Conservation (phyloP, 2,888 invertebrate genomes). For the Frankliniella fusca region DNA sequence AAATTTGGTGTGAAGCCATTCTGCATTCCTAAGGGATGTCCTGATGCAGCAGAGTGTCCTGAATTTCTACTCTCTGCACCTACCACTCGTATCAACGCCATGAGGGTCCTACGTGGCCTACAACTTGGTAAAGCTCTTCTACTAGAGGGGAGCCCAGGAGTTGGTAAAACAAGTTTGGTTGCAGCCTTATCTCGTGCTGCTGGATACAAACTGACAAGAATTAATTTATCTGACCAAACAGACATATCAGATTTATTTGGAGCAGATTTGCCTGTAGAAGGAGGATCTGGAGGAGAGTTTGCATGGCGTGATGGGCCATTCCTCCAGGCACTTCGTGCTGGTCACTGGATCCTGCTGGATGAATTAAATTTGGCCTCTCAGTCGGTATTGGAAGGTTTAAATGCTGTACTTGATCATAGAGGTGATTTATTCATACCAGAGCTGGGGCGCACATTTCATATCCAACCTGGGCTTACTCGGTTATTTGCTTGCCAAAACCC, state of each 20-base stretch:
- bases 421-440: conserved; percentile 95
- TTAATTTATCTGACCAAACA: conserved; percentile 98
- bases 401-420: conserved; percentile 96
- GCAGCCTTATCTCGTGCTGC: conserved; percentile 81
- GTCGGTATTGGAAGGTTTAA: conserved; percentile 95
- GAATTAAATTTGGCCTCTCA: conserved; percentile 98
- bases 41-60: conserved; percentile 38
- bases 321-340: conserved; percentile 82
- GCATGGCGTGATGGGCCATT: conserved; percentile 96
- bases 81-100: conserved; percentile 74
- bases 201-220: conserved; percentile 79
- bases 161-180: conserved; percentile 95
- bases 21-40: background rate
- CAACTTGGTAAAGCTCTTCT: conserved; percentile 81
- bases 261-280: conserved; percentile 92
- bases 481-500: conserved; percentile 99
- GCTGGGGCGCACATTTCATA: conserved; percentile 76
- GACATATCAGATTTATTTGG: conserved; percentile 98
- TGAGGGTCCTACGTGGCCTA: conserved; percentile 80
- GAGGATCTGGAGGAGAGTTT: conserved; percentile 79
- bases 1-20: conserved; percentile 28
- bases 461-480: conserved; percentile 67
- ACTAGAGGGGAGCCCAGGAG: conserved; percentile 95
- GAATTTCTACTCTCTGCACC: conserved; percentile 71
- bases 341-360: conserved; percentile 95